Base-by-base conservation (phyloP, 2,797 vertebrate species). In the Acanthornis magna region DNA sequence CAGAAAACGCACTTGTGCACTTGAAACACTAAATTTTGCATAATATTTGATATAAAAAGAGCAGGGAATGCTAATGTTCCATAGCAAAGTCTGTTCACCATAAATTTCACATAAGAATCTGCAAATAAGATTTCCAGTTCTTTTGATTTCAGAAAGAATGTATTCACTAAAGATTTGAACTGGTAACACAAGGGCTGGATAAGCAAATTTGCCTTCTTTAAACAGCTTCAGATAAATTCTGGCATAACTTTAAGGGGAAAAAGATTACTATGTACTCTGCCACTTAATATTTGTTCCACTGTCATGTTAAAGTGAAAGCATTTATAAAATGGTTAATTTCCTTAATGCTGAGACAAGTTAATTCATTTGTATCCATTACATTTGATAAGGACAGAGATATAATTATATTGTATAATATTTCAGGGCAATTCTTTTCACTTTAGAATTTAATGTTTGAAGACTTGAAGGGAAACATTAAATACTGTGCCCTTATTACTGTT, bases 191-290 rank as follows among this genome's bases (percentile, higher is more conserved):
- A 48, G 13, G 25, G 7, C 23, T 66, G 27, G 7, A 23, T 30
- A 74, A 77, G 36, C 1, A 83, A 70, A 36, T 17, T 68, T 72
- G 3, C 3, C 50, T 72, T 68, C 10, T 72, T 86, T 65, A n/a
- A 83, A 50, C 5, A 54, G 4, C 4, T 83, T 71, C 36, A 51
- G 16, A 47, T 53, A 15, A 65, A 65, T 61, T 6, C 13, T 75
- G 11, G 9, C 27, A 32, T 32, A 67, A 68, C 2, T 36, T 34
- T 29, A 14, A 5, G 1, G 2, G 3, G 13, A 1, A 21, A 48
- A 58, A 65, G 14, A 43, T 34, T 65, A 4, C 19, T 65, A 10
- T 66, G 58, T 66, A n/a, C 21, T 61, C 51, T 87, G 3, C 3
- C 19, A 51, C 11, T 47, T 72, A 79, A 1, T 22, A 51, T 79